These are phyloP conservation scores for Sycobia sp. DNA, from an alignment of 1,140 invertebrate genomes.

Conservation along the genomic window DNA sequence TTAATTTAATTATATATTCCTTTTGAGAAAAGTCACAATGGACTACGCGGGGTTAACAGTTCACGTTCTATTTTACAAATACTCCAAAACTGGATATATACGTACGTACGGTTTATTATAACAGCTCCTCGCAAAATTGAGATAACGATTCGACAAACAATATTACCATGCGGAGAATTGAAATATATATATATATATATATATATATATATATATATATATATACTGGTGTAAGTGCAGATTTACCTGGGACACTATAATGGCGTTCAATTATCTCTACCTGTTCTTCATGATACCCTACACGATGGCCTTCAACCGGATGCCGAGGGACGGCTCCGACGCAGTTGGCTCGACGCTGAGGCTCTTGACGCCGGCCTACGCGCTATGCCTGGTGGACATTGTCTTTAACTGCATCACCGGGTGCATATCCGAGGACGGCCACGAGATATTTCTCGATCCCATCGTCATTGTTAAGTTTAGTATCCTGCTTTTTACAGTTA, in stretches of 20 bases:
- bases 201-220: no score
- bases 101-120: no score
- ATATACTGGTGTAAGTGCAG: slow-evolving; percentile 31
- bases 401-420: slow-evolving; percentile 49
- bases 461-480: slow-evolving; percentile 40
- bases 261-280: slow-evolving; percentile 44
- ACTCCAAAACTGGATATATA: no score
- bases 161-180: no score
- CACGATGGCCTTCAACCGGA: slow-evolving; percentile 41
- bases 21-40: no score
- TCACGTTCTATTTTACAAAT: no score
- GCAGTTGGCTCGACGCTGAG: slow-evolving; percentile 8
- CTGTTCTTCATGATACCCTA: slow-evolving; percentile 44
- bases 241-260: slow-evolving; percentile 48
- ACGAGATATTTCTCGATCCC: slow-evolving; percentile 45
- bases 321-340: slow-evolving; percentile 26
- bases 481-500: not conserved
- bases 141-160: no score
- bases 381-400: slow-evolving; percentile 45
- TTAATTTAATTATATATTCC: no score
- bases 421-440: slow-evolving; percentile 37
- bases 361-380: slow-evolving; percentile 36
- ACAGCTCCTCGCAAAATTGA: no score
- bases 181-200: no score
- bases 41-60: no score